Base-by-base conservation (phyloP, 2,113 vertebrate genomes). In the Channa argus region DNA sequence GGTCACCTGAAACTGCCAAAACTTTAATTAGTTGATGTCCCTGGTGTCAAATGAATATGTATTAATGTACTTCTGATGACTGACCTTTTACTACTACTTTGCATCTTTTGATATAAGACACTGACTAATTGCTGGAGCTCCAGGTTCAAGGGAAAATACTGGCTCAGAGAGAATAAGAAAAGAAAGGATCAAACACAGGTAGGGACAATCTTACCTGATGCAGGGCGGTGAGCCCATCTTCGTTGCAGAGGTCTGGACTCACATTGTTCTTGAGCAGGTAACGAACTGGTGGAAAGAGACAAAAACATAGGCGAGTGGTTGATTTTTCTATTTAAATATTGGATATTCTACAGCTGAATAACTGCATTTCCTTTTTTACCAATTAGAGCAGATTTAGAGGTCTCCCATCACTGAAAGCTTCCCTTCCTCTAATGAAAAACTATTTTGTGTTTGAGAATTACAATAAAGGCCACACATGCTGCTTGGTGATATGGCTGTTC, bases 151-250 rank as follows among this genome's bases (percentile, higher is more conserved):
- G 3, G 13, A 44, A 45, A 50, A 24, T 34, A 34, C 14, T 9
- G 10, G 10, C 49, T 70, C 1, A 46, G 8, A 2, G 61, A 45
- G 9, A 15, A 1, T 0, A 55, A 8, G 24, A 13, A 41, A 15
- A 71, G 61, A 77, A 0, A 37, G 39, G 68, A 45, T 6, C 3
- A 0, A 36, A 8, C 24, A 24, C 24, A 24, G 24, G 24, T 24
- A 24, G 24, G 24, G 24, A 24, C 49, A 8, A 61, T 34, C 92
- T 94, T 92, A 99, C 98, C 97, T 99, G 98, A 85, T 99, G 98
- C 88, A 99, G 94, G 50, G 97, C 97, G 1, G 98, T 99, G 77
- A 99, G 93, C 74, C 98, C 98, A 0, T 99, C 98, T 88, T 99
- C 98, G 0, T 99, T 99, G 90, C 97, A 97, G 80, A 99, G 94